Conservation (phyloP, 2,113 vertebrate genomes). For the Malurus melanocephalus region DNA sequence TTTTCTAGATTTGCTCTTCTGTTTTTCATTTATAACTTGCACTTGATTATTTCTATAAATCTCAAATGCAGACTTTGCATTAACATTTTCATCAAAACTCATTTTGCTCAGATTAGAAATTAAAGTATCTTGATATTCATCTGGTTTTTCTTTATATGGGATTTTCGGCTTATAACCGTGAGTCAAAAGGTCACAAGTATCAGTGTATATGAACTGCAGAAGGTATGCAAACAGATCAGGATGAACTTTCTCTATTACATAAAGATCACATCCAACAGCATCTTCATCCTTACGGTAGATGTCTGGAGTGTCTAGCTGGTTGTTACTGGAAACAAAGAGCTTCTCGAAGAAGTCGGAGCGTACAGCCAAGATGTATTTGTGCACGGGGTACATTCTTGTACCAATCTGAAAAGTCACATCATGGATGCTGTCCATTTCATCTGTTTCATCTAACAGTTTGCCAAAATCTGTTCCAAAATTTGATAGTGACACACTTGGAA, state of each 20-base stretch:
- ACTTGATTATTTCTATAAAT: constrained; percentile 82
- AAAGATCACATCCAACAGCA: constrained; percentile 85
- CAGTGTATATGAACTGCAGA: constrained; percentile 91
- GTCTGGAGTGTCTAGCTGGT: constrained; percentile 62
- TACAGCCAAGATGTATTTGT: constrained; percentile 89
- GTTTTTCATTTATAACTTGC: constrained; percentile 74
- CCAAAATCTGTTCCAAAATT: constrained; percentile 86
- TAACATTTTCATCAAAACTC: constrained; percentile 70
- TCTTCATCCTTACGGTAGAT: constrained; percentile 83
- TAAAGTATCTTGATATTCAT: constrained; percentile 76
- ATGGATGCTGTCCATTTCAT: constrained; percentile 92
- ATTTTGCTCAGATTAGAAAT: constrained; percentile 85
- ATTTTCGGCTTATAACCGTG: constrained; percentile 80
- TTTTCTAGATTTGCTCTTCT: constrained; percentile 87
- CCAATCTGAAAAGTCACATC: constrained; percentile 91
- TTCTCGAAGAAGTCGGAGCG: constrained; percentile 89
- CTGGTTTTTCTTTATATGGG: constrained; percentile 38
- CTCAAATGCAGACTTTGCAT: constrained; percentile 81
- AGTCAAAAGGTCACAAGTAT: constrained; percentile 89
- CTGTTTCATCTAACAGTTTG: constrained; percentile 82
- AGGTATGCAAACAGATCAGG: constrained; percentile 85
- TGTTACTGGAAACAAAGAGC: constrained; percentile 71
- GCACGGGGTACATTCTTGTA: constrained; percentile 83
- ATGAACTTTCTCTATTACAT: constrained; percentile 86
- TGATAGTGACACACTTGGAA: constrained; percentile 86